Conservation (phyloP, 30 jellyfish, hydroid and myxozoan genomes). For the Pelagia noctiluca region DNA sequence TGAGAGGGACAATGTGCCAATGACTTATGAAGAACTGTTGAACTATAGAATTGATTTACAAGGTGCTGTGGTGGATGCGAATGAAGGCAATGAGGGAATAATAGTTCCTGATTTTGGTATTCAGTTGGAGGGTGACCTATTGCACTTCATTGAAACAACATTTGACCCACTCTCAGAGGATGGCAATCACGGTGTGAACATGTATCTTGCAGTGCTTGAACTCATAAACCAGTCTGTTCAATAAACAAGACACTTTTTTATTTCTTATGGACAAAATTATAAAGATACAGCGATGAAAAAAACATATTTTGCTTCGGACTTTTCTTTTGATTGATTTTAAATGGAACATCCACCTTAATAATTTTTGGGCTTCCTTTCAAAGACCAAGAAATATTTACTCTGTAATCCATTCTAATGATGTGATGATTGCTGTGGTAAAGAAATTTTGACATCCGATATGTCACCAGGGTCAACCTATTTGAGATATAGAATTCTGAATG, state of each 20-base stretch:
- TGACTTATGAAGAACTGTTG: not conserved
- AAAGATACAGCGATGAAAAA: too few species aligned
- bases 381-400: too few species aligned
- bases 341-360: too few species aligned
- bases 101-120: constrained; percentile 2
- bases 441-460: too few species aligned
- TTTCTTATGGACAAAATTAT: not conserved
- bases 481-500: too few species aligned
- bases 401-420: too few species aligned
- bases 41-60: not conserved
- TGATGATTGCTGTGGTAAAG: too few species aligned
- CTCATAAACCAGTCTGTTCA: constrained; percentile 3
- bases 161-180: constrained; percentile 21
- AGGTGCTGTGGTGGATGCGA: not conserved
- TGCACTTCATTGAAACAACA: not conserved
- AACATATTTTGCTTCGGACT: too few species aligned
- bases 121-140: constrained; percentile 2
- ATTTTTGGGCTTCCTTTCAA: too few species aligned
- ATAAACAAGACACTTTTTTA: not conserved
- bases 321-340: too few species aligned
- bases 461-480: too few species aligned
- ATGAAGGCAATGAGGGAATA: not conserved
- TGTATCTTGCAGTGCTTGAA: constrained; percentile 26
- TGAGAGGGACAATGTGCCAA: not conserved
- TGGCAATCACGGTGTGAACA: constrained; percentile 31